These are phyloP conservation scores for Agrochola circellaris DNA, from an alignment of 2,888 invertebrate species.

Conservation along the genomic window DNA sequence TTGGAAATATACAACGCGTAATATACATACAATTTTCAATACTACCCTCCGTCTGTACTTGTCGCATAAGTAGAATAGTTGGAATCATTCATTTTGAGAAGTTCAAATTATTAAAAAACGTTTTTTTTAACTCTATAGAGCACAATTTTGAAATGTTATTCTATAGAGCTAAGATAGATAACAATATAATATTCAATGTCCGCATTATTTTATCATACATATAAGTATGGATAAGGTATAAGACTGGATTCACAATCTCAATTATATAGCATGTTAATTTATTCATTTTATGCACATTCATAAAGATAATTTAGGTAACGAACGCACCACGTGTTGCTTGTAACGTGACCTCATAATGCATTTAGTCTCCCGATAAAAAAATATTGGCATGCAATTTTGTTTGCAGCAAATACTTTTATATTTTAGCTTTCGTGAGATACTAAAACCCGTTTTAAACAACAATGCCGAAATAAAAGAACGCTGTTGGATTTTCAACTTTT, in stretches of 20 bases:
- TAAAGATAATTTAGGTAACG: not conserved
- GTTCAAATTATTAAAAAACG: not conserved
- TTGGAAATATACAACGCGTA: conserved; percentile 70
- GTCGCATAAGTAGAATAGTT: conserved; percentile 31
- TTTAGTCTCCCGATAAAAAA: not conserved
- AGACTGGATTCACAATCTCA: conserved; percentile 10
- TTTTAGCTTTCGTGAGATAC: not conserved
- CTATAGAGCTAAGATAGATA: not conserved
- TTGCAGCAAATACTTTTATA: not conserved
- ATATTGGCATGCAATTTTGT: not conserved
- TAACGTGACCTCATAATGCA: conserved; percentile 13
- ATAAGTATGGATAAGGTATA: not conserved
- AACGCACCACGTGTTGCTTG: conserved; percentile 1
- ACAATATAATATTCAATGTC: not conserved
- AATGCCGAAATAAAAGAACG: not conserved
- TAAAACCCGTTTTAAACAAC: not conserved
- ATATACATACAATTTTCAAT: conserved; percentile 51
- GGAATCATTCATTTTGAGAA: not conserved
- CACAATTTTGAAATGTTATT: not conserved
- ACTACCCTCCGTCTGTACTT: conserved; percentile 36
- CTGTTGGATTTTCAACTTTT: not conserved
- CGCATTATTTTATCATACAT: conserved; percentile 14
- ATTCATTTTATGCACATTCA: conserved; percentile 17
- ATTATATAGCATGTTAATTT: conserved; percentile 10
- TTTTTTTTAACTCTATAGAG: too few relatives aligned